Evolutionary conservation across 2,888 invertebrate species (phyloP), one percentile per base, ranked within the genome.

Genomic region (Mayetiola destructor): DNA sequence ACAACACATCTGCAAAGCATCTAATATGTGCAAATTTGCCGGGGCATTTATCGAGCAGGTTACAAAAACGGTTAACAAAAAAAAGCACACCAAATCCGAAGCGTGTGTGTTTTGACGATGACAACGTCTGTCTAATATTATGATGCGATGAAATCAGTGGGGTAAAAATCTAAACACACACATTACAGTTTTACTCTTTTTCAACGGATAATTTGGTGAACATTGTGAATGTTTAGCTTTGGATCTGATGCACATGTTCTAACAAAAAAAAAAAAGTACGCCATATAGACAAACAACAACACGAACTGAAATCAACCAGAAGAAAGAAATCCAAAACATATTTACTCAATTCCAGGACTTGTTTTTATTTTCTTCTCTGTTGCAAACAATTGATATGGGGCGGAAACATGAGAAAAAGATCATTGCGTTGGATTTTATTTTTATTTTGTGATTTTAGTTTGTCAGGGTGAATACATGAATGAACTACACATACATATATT

Each of bases 151-250:
- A 48, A 48, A 48, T 48, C 48, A 48, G 27, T n/a, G n/a, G 48
- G 48, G 48, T 48, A 27, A 48, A 48, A 48, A 48, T 48, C 48
- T 48, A 48, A 48, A 48, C 48, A 48, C 48, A n/a, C n/a, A 27
- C 48, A 48, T 48, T 48, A 48, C n/a, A n/a, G n/a, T n/a, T n/a
- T n/a, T n/a, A n/a, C n/a, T n/a, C n/a, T n/a, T n/a, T n/a, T n/a
- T n/a, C n/a, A n/a, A n/a, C 48, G 48, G 48, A 48, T 48, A 48
- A 48, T 48, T 48, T 48, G 48, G 27, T 27, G 27, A 48, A 48
- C n/a, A n/a, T n/a, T n/a, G n/a, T n/a, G n/a, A n/a, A n/a, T n/a
- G n/a, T n/a, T n/a, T n/a, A n/a, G n/a, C n/a, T n/a, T n/a, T n/a
- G n/a, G n/a, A n/a, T n/a, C n/a, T n/a, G n/a, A n/a, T 48, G 27